Conservation (phyloP, 2,888 invertebrate genomes). For the Eupithecia dodoneata region DNA sequence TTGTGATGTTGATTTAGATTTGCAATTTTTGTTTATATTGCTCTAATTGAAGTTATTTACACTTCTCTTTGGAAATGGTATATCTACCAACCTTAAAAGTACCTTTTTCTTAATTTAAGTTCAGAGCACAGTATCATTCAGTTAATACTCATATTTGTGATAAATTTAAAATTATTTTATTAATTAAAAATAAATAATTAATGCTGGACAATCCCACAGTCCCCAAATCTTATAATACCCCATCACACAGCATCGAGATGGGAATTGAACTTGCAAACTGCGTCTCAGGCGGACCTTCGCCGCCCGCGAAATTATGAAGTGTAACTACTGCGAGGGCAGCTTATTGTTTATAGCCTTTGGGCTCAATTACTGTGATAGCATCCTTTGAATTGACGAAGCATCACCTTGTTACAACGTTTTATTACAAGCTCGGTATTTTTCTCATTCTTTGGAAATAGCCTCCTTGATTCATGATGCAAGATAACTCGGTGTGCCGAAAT, state of each 20-base stretch:
- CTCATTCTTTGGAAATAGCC: neutral
- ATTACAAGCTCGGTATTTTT: slow-evolving; percentile 28
- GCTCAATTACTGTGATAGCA: slow-evolving; percentile 36
- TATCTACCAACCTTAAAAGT: neutral
- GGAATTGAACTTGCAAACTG: too few relatives aligned
- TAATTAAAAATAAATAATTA: too few relatives aligned
- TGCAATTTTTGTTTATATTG: neutral
- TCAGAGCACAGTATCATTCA: neutral
- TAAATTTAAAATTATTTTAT: too few relatives aligned
- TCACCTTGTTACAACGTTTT: slow-evolving; percentile 33
- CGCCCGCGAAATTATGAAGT: neutral
- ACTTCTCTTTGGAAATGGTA: neutral
- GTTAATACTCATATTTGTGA: neutral
- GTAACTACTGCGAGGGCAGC: slow-evolving; percentile 5
- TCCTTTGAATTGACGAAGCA: slow-evolving; percentile 38
- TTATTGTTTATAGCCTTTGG: slow-evolving; percentile 22
- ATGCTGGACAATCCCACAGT: too few relatives aligned
- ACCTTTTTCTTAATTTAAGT: neutral
- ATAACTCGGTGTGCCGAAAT: neutral
- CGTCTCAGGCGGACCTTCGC: too few relatives aligned
- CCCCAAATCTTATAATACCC: too few relatives aligned
- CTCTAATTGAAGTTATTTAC: neutral
- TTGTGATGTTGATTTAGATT: neutral
- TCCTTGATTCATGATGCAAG: neutral
- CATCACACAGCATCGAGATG: too few relatives aligned